Base-by-base conservation (phyloP, 2,797 vertebrate genomes). In the Lutra lutra region DNA sequence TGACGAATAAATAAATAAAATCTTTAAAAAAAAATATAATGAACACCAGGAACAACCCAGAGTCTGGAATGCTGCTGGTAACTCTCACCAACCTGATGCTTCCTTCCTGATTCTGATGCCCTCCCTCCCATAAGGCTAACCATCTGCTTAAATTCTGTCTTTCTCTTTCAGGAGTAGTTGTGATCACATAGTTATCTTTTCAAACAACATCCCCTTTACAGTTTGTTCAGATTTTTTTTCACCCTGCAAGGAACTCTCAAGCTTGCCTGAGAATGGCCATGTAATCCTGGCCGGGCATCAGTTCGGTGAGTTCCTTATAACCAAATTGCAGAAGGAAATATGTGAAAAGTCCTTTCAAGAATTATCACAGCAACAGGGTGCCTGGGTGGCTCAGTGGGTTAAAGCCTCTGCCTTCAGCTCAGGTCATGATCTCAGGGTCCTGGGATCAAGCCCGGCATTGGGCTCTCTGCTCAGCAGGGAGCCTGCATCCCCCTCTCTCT, bases 181-280 rank as follows among this genome's bases (percentile, higher is more conserved):
- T 18, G 10, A 40, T 20, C 14, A 3, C 21, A 4, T 13, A 15
- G 82, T 48, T 35, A 27, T 5, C 40, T 35, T 46, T 54, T 32
- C 43, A 11, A 73, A 78, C 23, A 20, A 56, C 8, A 5, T 2
- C 4, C 21, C 3, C 27, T 70, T 70, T 32, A 1, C 35, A 58
- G 72, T n/a, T 5, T 21, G 40, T 48, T 62, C 29, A 38, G 43
- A 46, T 43, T 43, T 62, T 56, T 92, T 68, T 62, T 94, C 29
- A 17, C 13, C 46, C 43, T 66, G 21, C 14, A 32, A 51, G 90
- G 58, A n/a, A 3, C 54, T 89, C 29, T n/a, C 38, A 11, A 54
- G 46, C 15, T 0, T 0, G 29, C 46, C 51, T 17, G 12, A 2
- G 27, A 18, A 54, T 11, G 8, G 27, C 9, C 1, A 0, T 35